Evolutionary conservation across 2,113 vertebrate species (phyloP), one percentile per base, ranked within the genome.

Genomic region (Atractosteus spatula): DNA sequence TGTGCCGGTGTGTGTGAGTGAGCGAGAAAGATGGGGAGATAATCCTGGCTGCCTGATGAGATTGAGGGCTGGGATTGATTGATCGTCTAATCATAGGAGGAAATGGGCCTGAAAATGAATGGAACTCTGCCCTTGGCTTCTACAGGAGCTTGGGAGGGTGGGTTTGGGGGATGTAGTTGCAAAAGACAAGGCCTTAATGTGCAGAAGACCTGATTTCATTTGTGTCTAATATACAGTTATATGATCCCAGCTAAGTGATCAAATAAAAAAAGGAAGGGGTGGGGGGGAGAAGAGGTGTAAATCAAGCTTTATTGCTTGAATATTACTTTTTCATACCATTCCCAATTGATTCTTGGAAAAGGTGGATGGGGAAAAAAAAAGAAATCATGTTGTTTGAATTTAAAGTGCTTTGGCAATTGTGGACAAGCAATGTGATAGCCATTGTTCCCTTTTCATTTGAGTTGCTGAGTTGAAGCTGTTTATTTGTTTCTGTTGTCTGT

Each of bases 61-160:
- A 93, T 91, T 92, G 91, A 93, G 92, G 91, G 88, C 89, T 86
- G 81, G 88, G 89, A 93, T 93, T 93, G 92, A 93, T 93, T 93
- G 92, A 93, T 93, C 85, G 87, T 89, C 92, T 92, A 93, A 93
- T 93, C 92, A 93, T 92, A 88, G 86, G 87, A 92, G 92, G 92
- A 92, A 93, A 93, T 93, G 92, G 90, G 91, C 88, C 92, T 92
- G 92, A 93, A 93, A 93, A 93, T 93, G 90, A 93, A 92, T 89
- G 90, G 88, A 81, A 91, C 89, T 90, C 87, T 92, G 92, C 92
- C 91, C 92, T 91, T 92, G 91, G 89, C 89, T 90, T 84, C 85
- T 85, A 77, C 76, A 86, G 83, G 84, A 86, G 82, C 81, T 82
- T 79, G 78, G 83, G 80, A 41, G 41, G 79, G 83, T 86, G 85